A percentile compares a stretch with the other conserved stretches of the same genome.
Evolutionary conservation across 2,113 vertebrate species (phyloP).

Genomic region (Thomomys bottae): DNA sequence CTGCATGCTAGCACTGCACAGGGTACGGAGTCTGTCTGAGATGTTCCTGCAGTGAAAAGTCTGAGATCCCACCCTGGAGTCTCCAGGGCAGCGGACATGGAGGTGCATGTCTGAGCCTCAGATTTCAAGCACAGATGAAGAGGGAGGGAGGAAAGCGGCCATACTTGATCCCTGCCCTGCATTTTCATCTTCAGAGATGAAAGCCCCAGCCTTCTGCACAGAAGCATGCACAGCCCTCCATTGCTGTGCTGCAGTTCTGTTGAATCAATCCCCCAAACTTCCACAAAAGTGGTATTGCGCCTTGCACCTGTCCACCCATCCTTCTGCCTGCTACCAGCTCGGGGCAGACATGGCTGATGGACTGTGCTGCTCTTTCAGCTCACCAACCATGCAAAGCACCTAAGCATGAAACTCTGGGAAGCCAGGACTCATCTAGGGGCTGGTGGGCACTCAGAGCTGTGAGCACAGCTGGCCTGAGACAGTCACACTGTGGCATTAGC

Average conservation of each 20-base stretch:
- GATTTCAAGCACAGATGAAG: neutral
- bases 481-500: neutral
- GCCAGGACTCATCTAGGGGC: neutral
- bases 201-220: neutral
- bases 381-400: neutral
- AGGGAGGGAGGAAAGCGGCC: neutral
- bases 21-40: slow-evolving; percentile 67
- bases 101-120: neutral
- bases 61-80: neutral
- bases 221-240: neutral
- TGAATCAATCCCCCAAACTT: no score
- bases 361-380: neutral
- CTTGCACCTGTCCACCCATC: neutral
- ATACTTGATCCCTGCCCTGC: neutral
- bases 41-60: slow-evolving; percentile 69
- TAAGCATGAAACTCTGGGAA: neutral
- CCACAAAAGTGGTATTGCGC: neutral
- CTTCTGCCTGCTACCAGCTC: neutral
- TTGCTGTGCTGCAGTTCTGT: neutral
- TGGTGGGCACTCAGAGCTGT: neutral
- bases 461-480: neutral
- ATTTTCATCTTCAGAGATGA: neutral
- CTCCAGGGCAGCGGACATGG: neutral
- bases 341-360: slow-evolving; percentile 51
- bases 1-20: slow-evolving; percentile 72